Conservation (phyloP, 2,113 vertebrate species). For the Corythaixoides concolor region DNA sequence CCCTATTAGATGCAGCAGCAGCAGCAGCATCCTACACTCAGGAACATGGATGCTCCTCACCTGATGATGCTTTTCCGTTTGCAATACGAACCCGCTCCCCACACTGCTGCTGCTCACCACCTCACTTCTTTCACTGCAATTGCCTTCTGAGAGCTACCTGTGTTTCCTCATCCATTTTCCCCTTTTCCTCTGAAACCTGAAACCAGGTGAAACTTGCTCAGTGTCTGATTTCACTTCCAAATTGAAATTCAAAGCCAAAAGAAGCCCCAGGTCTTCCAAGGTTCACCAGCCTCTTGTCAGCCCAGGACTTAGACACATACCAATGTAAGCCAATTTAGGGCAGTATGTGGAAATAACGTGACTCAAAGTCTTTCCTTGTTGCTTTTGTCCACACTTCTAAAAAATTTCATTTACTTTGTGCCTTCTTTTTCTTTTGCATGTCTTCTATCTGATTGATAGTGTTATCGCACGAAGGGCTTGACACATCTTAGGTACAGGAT, state of each 20-base stretch:
- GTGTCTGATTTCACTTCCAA: conserved; percentile 16
- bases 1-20: not conserved
- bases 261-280: not conserved
- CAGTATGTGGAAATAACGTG: not conserved
- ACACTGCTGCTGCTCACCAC: accelerated
- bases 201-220: conserved; percentile 35
- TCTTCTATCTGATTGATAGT: not conserved
- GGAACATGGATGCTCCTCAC: not conserved
- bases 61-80: not conserved
- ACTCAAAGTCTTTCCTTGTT: not conserved
- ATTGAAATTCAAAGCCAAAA: conserved; percentile 39
- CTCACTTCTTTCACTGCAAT: not conserved
- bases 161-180: not conserved
- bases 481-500: not conserved
- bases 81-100: accelerated
- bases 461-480: not conserved
- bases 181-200: not conserved
- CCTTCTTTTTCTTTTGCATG: not conserved
- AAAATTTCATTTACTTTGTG: not conserved
- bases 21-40: accelerated
- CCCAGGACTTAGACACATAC: not conserved
- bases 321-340: not conserved
- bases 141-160: conserved; percentile 29
- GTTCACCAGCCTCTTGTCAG: conserved; percentile 24
- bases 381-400: not conserved